phyloP scores from a whole-genome alignment of 2,113 vertebrate genomes.

The Gopherus flavomarginatus region DNA sequence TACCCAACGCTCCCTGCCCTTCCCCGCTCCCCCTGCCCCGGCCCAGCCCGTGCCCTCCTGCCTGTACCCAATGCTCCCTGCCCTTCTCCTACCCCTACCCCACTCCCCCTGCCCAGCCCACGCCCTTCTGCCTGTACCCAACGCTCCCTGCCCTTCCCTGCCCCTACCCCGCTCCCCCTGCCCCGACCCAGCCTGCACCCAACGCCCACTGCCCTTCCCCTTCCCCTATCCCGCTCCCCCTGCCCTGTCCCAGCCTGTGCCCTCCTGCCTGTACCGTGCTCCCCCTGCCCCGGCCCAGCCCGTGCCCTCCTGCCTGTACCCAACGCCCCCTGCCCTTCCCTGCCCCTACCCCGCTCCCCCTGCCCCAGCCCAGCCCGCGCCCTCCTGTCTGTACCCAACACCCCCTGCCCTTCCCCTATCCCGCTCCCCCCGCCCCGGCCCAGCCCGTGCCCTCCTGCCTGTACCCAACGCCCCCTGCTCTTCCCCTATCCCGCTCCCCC shows the following conservation, averaged over 20 bases:
- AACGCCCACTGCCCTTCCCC: background rate
- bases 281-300: background rate
- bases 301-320: no score
- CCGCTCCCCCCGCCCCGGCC: fast-evolving
- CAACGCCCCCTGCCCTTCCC: no score
- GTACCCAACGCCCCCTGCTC: background rate
- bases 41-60: fast-evolving
- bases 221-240: no score
- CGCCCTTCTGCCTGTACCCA: no score
- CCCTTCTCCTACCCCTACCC: fast-evolving
- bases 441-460: no score
- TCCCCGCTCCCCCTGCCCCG: background rate
- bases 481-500: background rate
- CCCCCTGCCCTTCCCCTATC: no score
- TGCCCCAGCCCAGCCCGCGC: no score
- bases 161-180: background rate
- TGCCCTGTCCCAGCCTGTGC: fast-evolving
- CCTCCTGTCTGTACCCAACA: no score
- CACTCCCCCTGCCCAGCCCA: no score
- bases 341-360: no score
- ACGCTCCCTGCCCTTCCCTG: no score
- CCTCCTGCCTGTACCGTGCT: no score
- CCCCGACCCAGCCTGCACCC: fast-evolving
- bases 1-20: background rate
- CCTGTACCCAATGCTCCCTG: background rate